Conservation (phyloP, 1,140 invertebrate genomes). For the Drosophila quadrilineata region DNA sequence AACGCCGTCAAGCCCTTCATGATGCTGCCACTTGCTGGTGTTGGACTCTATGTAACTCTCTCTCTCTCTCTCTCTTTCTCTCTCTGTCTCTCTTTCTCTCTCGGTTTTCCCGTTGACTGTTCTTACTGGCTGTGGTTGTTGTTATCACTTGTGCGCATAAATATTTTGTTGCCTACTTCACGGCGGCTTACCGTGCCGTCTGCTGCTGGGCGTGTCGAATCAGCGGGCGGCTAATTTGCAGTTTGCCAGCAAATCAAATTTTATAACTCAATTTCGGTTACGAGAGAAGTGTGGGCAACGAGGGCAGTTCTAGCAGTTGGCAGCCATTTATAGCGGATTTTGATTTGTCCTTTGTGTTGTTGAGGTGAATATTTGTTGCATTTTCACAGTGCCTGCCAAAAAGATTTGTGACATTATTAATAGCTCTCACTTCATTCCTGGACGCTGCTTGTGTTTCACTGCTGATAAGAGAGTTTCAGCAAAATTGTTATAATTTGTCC, state of each 20-base stretch:
- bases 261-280: constrained; percentile 67
- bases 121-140: constrained; percentile 30
- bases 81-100: too few relatives aligned
- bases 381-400: constrained; percentile 59
- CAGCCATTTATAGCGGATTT: constrained; percentile 52
- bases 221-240: constrained; percentile 60
- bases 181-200: constrained; percentile 53
- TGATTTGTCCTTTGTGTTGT: constrained; percentile 4
- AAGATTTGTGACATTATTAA: constrained; percentile 58
- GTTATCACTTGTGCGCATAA: constrained; percentile 77
- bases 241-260: constrained; percentile 56
- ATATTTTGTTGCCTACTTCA: constrained; percentile 67
- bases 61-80: too few relatives aligned
- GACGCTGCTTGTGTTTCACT: constrained; percentile 52
- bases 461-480: constrained; percentile 57
- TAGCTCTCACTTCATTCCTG: constrained; percentile 11
- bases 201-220: constrained; percentile 60
- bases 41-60: constrained; percentile 19
- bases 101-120: not conserved
- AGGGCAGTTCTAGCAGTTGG: constrained; percentile 36
- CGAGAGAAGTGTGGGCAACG: constrained; percentile 4
- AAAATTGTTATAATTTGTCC: constrained; percentile 63
- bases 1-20: constrained; percentile 80
- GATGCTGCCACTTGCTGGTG: constrained; percentile 34
- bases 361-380: constrained; percentile 34